Percentiles rank a stretch among this genome's conserved stretches.
Conservation (phyloP, 1,140 invertebrate genomes). For the Plodia interpunctella region DNA sequence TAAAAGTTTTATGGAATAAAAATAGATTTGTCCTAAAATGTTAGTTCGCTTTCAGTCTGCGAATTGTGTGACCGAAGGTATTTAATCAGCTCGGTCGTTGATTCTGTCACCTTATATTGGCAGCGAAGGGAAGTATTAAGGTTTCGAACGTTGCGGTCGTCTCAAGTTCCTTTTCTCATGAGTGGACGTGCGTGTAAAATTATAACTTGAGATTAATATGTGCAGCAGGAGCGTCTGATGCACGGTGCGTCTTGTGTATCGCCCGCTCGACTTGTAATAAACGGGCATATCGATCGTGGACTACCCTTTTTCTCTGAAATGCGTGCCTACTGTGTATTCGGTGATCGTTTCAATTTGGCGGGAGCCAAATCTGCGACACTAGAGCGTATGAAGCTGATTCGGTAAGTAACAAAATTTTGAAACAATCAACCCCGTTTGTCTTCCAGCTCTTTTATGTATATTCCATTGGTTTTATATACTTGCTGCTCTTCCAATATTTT, state of each 20-base stretch:
- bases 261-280: conserved; percentile 51
- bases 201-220: conserved; percentile 73
- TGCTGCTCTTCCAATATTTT: background rate
- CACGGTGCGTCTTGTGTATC: conserved; percentile 44
- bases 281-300: conserved; percentile 62
- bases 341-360: conserved; percentile 62
- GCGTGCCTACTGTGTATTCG: conserved; percentile 57
- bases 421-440: background rate
- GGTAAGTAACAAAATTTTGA: conserved; percentile 41
- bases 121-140: conserved; percentile 75
- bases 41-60: conserved; percentile 25
- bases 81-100: conserved; percentile 50
- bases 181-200: conserved; percentile 74
- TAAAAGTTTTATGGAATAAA: conserved; percentile 9
- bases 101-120: conserved; percentile 73
- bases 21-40: background rate
- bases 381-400: conserved; percentile 33
- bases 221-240: conserved; percentile 54
- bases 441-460: background rate
- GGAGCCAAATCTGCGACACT: conserved; percentile 44
- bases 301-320: conserved; percentile 46
- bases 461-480: background rate
- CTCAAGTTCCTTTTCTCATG: conserved; percentile 75
- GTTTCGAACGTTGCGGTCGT: conserved; percentile 74
- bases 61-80: conserved; percentile 51